phyloP scores from a whole-genome alignment of 2,888 invertebrate species.

The Stomorhina lunata region DNA sequence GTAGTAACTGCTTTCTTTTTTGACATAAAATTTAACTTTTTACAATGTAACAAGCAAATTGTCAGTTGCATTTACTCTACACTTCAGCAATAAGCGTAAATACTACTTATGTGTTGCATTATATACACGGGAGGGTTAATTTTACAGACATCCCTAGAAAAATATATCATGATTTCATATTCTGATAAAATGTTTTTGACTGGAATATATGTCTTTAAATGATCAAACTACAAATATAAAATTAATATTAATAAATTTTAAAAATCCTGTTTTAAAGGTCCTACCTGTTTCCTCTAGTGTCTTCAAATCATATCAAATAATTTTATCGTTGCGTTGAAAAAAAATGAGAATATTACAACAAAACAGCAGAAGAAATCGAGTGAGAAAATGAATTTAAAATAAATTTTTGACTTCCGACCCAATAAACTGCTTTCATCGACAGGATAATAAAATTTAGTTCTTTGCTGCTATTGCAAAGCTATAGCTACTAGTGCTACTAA shows the following conservation, averaged over 20 bases:
- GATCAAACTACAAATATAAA: background rate
- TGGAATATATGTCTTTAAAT: background rate
- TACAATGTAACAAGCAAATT: constrained; percentile 19
- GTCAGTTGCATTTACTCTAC: constrained; percentile 24
- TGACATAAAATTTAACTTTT: constrained; percentile 31
- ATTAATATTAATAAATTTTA: background rate
- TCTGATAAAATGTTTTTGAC: background rate
- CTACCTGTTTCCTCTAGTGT: background rate
- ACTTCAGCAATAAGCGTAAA: constrained; percentile 10
- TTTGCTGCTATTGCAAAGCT: no score
- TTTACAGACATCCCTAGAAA: background rate
- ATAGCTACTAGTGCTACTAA: no score
- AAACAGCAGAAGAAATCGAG: constrained; percentile 8
- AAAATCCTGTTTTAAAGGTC: background rate
- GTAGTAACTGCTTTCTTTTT: constrained; percentile 3
- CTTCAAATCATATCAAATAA: constrained; percentile 39
- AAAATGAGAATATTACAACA: constrained; percentile 2
- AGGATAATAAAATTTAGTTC: constrained; percentile 52
- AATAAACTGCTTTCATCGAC: constrained; percentile 59
- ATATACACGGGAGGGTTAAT: background rate
- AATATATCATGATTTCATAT: background rate
- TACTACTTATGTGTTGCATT: no score
- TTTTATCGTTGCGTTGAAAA: constrained; percentile 19
- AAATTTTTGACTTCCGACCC: constrained; percentile 56
- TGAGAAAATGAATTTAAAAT: constrained; percentile 33